Percentiles rank a stretch among this genome's conserved stretches.
These are phyloP conservation scores for Pardalotus punctatus DNA, from an alignment of 2,113 vertebrate species.

Conservation along the genomic window DNA sequence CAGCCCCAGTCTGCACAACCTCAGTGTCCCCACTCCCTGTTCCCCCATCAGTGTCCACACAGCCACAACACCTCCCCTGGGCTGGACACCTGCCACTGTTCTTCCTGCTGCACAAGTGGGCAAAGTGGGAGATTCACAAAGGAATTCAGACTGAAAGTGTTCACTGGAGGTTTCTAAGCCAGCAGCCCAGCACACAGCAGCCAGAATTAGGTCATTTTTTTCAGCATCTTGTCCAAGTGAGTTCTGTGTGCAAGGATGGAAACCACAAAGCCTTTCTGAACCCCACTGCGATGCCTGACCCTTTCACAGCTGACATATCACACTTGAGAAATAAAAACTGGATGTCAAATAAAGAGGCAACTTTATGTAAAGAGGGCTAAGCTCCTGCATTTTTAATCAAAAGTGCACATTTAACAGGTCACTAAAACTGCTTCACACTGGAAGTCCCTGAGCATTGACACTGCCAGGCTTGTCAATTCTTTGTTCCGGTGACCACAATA, in stretches of 20 bases:
- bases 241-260: neutral
- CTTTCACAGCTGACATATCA: neutral
- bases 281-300: neutral
- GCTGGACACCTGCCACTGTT: neutral
- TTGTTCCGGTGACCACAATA: neutral
- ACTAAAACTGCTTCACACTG: neutral
- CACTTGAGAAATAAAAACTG: neutral
- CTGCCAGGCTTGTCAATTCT: neutral
- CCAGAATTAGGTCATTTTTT: neutral
- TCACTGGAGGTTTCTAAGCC: neutral
- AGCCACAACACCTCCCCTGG: fast-evolving
- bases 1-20: neutral
- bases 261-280: neutral
- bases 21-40: neutral
- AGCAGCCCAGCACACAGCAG: neutral
- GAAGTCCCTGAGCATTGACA: neutral
- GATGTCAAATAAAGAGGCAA: neutral
- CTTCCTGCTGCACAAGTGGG: neutral
- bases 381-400: neutral
- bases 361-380: neutral
- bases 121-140: neutral
- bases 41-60: neutral
- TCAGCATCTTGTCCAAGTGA: neutral
- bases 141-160: neutral
- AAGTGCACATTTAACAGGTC: neutral